Evolutionary conservation across 2,888 invertebrate genomes (phyloP), one percentile per base, ranked within the genome.

Genomic region (Drosophila nigricruria): DNA sequence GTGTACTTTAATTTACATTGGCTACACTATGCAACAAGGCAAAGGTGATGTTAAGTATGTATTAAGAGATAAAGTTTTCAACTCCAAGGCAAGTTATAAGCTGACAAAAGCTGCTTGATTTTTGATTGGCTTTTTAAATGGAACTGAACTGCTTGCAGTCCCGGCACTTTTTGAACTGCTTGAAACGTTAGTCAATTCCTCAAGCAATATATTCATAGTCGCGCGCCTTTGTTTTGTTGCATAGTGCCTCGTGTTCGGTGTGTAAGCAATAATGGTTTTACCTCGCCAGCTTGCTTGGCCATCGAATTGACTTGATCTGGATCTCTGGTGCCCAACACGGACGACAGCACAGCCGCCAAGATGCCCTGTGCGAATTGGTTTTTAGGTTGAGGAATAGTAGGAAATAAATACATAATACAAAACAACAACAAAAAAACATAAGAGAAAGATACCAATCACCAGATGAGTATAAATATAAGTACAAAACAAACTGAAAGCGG

Each of bases 261-360:
- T 65, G 76, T 68, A 85, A 77, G 88, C 90, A 85, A 62, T 88
- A 82, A 88, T 81, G 71, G 81, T 84, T 84, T 95, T 96, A 97
- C 97, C 97, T 97, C 97, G 94, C 97, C 96, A 94, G 97, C 97
- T 94, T 97, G 97, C 94, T 97, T 97, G 94, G 97, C 97, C 96
- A 97, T 97, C 94, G 96, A 96, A 94, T 97, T 96, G 94, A 97
- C 96, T 94, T 97, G 97, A 94, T 96, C 96, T 93, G 97, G 97
- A 94, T 97, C 96, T 95, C 96, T 96, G 94, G 96, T 95, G 94
- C 97, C 97, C 94, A 97, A 95, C 94, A 97, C 95, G 94, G 97
- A 96, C 93, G 97, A 96, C 94, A 98, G 95, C 94, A 97, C 96
- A 94, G 97, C 97, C 93, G 97, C 96, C 96, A 97, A 96, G 94